Conservation (phyloP, 2,797 vertebrate genomes). For the Micropoecilia bifurca region DNA sequence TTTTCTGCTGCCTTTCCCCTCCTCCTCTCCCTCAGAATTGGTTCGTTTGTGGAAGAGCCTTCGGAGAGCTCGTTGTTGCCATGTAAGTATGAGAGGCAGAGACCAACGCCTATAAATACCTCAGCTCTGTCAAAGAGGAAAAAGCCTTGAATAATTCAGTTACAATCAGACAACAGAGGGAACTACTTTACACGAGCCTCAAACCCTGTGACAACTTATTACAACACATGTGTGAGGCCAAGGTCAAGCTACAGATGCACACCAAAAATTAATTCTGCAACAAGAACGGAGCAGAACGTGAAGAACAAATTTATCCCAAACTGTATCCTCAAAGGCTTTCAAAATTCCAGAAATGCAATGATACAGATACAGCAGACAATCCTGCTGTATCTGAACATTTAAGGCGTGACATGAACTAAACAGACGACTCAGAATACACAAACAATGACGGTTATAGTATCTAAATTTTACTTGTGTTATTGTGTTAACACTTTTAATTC, state of each 20-base stretch:
- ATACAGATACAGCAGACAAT: background rate
- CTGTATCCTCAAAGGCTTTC: background rate
- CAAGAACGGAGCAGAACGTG: constrained; percentile 1
- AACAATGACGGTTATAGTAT: background rate
- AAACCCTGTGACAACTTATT: constrained; percentile 39
- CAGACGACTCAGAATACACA: background rate
- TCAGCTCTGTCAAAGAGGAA: constrained; percentile 59
- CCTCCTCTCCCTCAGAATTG: constrained; percentile 41
- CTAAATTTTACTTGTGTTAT: background rate
- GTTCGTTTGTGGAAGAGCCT: constrained; percentile 58
- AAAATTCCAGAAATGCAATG: background rate
- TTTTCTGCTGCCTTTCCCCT: constrained; percentile 31
- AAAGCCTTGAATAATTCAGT: constrained; percentile 72
- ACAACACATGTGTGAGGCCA: constrained; percentile 33
- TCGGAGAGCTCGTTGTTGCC: constrained; percentile 58
- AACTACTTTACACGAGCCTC: constrained; percentile 44
- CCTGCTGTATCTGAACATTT: background rate
- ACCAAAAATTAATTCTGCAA: constrained; percentile 18
- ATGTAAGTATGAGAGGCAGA: constrained; percentile 55
- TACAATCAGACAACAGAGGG: constrained; percentile 58
- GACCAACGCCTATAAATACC: constrained; percentile 75
- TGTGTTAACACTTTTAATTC: background rate
- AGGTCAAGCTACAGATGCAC: constrained; percentile 46
- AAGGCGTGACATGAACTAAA: background rate
- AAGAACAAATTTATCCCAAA: background rate